Evolutionary conservation across 2,113 vertebrate species (phyloP).

Genomic region (Megaleporinus macrocephalus): DNA sequence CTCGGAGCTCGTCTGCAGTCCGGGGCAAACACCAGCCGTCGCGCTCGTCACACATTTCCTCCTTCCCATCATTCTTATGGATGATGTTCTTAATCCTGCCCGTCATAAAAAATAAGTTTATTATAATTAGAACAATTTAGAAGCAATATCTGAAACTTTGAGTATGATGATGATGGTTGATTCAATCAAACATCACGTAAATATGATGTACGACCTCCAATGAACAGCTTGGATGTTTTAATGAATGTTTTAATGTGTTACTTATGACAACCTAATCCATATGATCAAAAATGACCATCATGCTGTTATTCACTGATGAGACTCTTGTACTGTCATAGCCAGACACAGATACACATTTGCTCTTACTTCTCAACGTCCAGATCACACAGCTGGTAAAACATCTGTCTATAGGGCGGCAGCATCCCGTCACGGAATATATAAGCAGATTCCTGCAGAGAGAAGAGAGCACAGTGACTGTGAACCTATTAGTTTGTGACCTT

Average conservation of each 20-base stretch:
- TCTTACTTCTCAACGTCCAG: slow-evolving; percentile 88
- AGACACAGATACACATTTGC: neutral
- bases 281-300: too few relatives aligned
- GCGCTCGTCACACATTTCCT: slow-evolving; percentile 84
- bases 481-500: too few relatives aligned
- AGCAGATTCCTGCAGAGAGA: slow-evolving; percentile 80
- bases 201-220: too few relatives aligned
- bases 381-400: slow-evolving; percentile 99
- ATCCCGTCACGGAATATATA: slow-evolving; percentile 90
- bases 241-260: too few relatives aligned
- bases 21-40: slow-evolving; percentile 93
- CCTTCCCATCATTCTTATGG: slow-evolving; percentile 76
- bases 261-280: too few relatives aligned
- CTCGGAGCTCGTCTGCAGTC: slow-evolving; percentile 88
- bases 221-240: too few relatives aligned
- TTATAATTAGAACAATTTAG: too few relatives aligned
- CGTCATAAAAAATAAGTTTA: too few relatives aligned
- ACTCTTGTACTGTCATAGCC: neutral
- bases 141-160: too few relatives aligned
- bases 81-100: slow-evolving; percentile 85
- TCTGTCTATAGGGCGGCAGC: slow-evolving; percentile 94
- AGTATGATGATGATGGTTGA: too few relatives aligned
- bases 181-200: too few relatives aligned
- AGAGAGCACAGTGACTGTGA: too few relatives aligned
- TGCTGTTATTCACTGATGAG: neutral